Conservation (phyloP, 2,113 vertebrate genomes). For the western clawed frog (Xenopus tropicalis) region UCB_Xtro_10.0 CM004445.2:123861501-123862000, state of each 20-base stretch:
- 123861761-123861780: slow-evolving; percentile 34
- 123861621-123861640: too few species aligned
- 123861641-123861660: background rate
- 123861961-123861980: background rate
- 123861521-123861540: too few species aligned
- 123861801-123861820: background rate
- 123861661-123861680: background rate
- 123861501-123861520: too few species aligned
- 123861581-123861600: too few species aligned
- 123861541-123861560: too few species aligned
- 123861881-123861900: background rate
- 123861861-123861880: slow-evolving; percentile 8
- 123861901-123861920: background rate
- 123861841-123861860: slow-evolving; percentile 1
- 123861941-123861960: background rate
- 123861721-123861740: slow-evolving; percentile 22
- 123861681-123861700: slow-evolving; percentile 2
- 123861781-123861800: slow-evolving; percentile 14
- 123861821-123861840: slow-evolving; percentile 1
- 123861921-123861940: background rate
- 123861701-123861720: slow-evolving; percentile 2
- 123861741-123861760: slow-evolving; percentile 17
- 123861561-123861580: too few species aligned
- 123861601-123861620: too few species aligned
- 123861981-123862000: background rate